Evolutionary conservation across 2,888 invertebrate species (phyloP).

Genomic region (Cryptophagus acutangulus): DNA sequence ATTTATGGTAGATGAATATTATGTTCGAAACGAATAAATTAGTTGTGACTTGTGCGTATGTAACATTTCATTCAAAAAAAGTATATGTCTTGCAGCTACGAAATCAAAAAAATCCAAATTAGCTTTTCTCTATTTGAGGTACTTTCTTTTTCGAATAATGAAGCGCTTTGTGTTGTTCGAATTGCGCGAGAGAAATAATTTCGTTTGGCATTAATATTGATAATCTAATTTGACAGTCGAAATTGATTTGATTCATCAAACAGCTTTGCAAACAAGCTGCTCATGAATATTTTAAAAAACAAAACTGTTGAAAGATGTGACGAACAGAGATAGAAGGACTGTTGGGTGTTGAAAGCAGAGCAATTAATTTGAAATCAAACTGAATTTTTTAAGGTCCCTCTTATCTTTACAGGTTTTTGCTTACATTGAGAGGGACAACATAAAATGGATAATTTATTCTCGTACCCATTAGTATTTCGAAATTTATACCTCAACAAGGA

Average conservation of each 20-base stretch:
- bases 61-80: too few relatives aligned
- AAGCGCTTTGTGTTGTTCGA: too few relatives aligned
- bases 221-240: conserved; percentile 8
- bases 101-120: too few relatives aligned
- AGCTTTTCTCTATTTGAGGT: too few relatives aligned
- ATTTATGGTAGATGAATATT: too few relatives aligned
- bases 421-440: conserved; percentile 20
- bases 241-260: conserved; percentile 15
- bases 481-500: neutral
- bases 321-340: conserved; percentile 5
- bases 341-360: conserved; percentile 19
- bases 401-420: conserved; percentile 25
- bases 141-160: too few relatives aligned
- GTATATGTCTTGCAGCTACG: too few relatives aligned
- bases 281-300: conserved; percentile 9
- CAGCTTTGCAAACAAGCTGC: conserved; percentile 11
- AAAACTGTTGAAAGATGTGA: neutral
- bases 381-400: conserved; percentile 19
- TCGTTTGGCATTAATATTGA: neutral
- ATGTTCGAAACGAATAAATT: too few relatives aligned
- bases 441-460: conserved; percentile 19
- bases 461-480: conserved; percentile 3
- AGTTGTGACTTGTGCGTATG: too few relatives aligned
- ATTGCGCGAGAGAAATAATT: too few relatives aligned
- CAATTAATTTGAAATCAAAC: conserved; percentile 24